Evolutionary conservation across 2,888 invertebrate species (phyloP).

Genomic region (Meiosimyza platycephala): DNA sequence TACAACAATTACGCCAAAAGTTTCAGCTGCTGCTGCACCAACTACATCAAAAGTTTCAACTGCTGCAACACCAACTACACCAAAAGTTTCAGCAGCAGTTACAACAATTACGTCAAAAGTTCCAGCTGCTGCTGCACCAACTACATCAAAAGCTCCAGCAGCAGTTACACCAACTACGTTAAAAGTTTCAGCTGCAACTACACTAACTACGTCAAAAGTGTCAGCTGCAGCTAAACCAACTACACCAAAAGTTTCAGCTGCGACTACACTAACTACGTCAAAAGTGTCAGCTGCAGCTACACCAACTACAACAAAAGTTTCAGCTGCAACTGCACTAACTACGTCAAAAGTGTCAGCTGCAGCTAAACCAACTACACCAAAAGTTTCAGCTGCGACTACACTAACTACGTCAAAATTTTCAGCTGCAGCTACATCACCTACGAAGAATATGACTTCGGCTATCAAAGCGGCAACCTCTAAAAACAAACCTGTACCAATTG

Average conservation of each 20-base stretch:
- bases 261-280: background rate
- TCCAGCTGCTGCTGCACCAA: background rate
- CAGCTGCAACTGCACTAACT: background rate
- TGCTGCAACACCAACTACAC: background rate
- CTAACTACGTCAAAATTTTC: background rate
- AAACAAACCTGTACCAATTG: background rate
- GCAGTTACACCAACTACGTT: background rate
- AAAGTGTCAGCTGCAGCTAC: background rate
- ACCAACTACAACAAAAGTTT: background rate
- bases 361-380: background rate
- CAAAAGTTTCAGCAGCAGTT: background rate
- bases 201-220: background rate
- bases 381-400: background rate
- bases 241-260: background rate
- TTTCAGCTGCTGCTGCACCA: background rate
- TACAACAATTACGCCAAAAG: conserved; percentile 4
- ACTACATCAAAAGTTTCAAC: background rate
- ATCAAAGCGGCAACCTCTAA: background rate
- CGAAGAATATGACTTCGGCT: background rate
- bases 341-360: background rate
- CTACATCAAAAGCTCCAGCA: background rate
- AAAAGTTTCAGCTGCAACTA: background rate
- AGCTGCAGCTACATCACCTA: background rate
- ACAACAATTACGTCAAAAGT: background rate
- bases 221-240: conserved; percentile 4